A percentile compares a stretch with the other conserved stretches of the same genome.
phyloP scores from a whole-genome alignment of 37 sponge, comb jelly and placozoan species.

The Petrosia ficiformis region DNA sequence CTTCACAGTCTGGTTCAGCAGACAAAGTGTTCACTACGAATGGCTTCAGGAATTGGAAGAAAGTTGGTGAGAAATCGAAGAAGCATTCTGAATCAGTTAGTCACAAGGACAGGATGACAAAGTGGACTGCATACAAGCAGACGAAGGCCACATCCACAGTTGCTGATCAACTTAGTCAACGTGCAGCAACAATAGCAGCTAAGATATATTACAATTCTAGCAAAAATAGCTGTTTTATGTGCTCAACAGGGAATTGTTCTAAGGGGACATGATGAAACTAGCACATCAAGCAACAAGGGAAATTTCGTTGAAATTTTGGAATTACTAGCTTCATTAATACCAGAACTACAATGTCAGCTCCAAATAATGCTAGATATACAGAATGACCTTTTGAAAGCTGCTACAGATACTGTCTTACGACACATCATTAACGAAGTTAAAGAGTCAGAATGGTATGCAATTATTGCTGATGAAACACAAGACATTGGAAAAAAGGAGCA shows the following conservation, averaged over 20 bases:
- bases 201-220: slow-evolving; percentile 21
- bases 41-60: slow-evolving; percentile 40
- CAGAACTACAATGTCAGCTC: slow-evolving; percentile 18
- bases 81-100: slow-evolving; percentile 30
- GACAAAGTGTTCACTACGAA: slow-evolving; percentile 24
- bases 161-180: slow-evolving; percentile 27
- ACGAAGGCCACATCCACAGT: slow-evolving; percentile 23
- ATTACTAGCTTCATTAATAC: slow-evolving; percentile 20
- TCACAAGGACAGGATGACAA: slow-evolving; percentile 33
- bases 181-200: slow-evolving; percentile 28
- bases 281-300: slow-evolving; percentile 25
- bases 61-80: slow-evolving; percentile 25
- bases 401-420: slow-evolving; percentile 31
- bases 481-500: slow-evolving; percentile 28
- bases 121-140: slow-evolving; percentile 33
- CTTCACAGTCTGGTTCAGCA: slow-evolving; percentile 18
- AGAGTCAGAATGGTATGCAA: slow-evolving; percentile 25
- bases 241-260: slow-evolving; percentile 32
- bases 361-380: slow-evolving; percentile 15
- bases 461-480: slow-evolving; percentile 30
- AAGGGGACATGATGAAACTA: slow-evolving; percentile 25
- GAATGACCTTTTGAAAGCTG: slow-evolving; percentile 44
- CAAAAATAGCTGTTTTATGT: slow-evolving; percentile 33
- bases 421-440: slow-evolving; percentile 28
- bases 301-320: slow-evolving; percentile 39